Conservation (phyloP, 2,888 invertebrate genomes). For the Micropterix aruncella region DNA sequence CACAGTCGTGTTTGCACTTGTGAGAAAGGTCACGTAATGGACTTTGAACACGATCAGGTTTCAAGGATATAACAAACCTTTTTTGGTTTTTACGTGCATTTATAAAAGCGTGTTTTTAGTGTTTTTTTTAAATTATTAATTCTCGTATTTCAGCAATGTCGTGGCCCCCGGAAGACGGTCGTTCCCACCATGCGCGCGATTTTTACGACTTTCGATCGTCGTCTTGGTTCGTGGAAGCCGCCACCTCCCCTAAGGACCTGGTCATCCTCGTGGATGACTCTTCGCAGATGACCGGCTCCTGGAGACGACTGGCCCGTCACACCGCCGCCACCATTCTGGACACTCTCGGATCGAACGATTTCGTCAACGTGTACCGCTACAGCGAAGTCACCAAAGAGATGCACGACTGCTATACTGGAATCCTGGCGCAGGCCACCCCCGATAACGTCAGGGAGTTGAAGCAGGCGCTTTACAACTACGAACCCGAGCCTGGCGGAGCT, state of each 20-base stretch:
- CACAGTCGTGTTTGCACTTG: too few relatives aligned
- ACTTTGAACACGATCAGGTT: too few relatives aligned
- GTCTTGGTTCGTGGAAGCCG: conserved; percentile 94
- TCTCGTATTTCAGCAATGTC: conserved; percentile 62
- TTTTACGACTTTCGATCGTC: conserved; percentile 91
- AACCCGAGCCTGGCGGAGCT: conserved; percentile 53
- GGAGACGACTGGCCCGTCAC: conserved; percentile 73
- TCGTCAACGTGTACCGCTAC: conserved; percentile 88
- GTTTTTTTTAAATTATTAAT: too few relatives aligned
- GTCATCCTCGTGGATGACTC: conserved; percentile 88
- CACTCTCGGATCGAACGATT: conserved; percentile 93
- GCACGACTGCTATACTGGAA: conserved; percentile 81
- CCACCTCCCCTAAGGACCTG: conserved; percentile 94
- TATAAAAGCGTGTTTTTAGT: too few relatives aligned
- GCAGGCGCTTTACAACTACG: conserved; percentile 57
- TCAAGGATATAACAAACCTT: too few relatives aligned
- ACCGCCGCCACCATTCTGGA: conserved; percentile 85
- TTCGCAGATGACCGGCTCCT: conserved; percentile 74
- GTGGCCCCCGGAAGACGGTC: conserved; percentile 71
- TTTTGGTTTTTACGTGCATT: too few relatives aligned
- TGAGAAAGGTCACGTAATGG: too few relatives aligned
- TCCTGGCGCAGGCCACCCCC: conserved; percentile 76
- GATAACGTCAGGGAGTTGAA: conserved; percentile 73
- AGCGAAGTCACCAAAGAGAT: conserved; percentile 71
- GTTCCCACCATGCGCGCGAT: conserved; percentile 63